phyloP scores from a whole-genome alignment of 92 coral and sea anemone species.

The Heliopora coerulea region DNA sequence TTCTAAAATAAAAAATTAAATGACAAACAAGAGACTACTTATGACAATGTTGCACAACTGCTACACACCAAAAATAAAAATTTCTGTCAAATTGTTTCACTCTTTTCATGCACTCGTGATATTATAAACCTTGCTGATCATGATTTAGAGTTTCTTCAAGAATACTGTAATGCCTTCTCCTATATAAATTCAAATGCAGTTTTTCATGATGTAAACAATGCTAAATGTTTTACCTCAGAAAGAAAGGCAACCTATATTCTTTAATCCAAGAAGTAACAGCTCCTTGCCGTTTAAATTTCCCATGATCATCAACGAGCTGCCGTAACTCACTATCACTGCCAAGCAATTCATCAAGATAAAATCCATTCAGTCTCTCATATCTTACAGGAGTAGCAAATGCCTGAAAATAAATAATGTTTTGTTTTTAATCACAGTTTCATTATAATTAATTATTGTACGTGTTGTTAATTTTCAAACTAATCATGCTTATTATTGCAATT shows the following conservation, averaged over 20 bases:
- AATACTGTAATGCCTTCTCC: no score
- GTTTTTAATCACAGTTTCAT: not conserved
- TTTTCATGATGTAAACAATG: no score
- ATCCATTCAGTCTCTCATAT: constrained; percentile 40
- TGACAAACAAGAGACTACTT: no score
- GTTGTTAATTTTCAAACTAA: no score
- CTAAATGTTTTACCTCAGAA: constrained; percentile 91
- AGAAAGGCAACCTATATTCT: constrained; percentile 76
- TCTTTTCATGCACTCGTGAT: no score
- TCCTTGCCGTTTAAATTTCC: constrained; percentile 55
- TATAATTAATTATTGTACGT: not conserved
- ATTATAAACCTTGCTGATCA: no score
- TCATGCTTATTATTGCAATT: no score
- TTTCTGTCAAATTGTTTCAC: no score
- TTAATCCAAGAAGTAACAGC: constrained; percentile 82
- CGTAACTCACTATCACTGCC: constrained; percentile 3
- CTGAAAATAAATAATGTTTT: not conserved
- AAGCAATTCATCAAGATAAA: not conserved
- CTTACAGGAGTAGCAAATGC: constrained; percentile 32
- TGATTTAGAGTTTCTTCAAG: no score
- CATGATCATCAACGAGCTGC: constrained; percentile 27
- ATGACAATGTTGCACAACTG: no score
- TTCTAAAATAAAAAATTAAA: constrained; percentile 52
- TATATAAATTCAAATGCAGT: no score
- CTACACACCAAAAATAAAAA: no score